Evolutionary conservation across 2,888 invertebrate species (phyloP).

Genomic region (Leptopilina syphax): DNA sequence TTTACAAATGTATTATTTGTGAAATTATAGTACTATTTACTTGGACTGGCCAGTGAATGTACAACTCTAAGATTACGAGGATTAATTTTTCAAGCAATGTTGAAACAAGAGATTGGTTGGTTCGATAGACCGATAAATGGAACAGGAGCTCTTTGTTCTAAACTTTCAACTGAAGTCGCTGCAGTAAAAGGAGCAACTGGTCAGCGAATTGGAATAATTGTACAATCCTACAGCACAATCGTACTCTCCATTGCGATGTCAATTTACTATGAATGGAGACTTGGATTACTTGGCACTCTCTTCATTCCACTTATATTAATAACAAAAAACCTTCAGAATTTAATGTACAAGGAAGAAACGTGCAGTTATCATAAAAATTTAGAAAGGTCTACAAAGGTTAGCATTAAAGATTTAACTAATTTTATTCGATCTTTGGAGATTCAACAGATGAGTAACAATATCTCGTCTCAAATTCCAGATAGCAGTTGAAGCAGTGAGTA

Average conservation of each 20-base stretch:
- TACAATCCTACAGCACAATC: slow-evolving; percentile 86
- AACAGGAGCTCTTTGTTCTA: slow-evolving; percentile 86
- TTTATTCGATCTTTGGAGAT: neutral
- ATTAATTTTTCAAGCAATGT: slow-evolving; percentile 82
- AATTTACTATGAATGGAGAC: slow-evolving; percentile 85
- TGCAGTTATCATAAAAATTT: slow-evolving; percentile 83
- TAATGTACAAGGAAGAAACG: slow-evolving; percentile 83
- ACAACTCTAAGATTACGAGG: slow-evolving; percentile 86
- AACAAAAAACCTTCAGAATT: slow-evolving; percentile 83
- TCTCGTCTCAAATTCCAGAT: slow-evolving; percentile 76
- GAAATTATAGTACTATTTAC: slow-evolving; percentile 79
- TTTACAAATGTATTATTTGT: neutral
- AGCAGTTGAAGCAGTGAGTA: slow-evolving; percentile 88
- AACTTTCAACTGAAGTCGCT: slow-evolving; percentile 87
- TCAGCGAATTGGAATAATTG: slow-evolving; percentile 86
- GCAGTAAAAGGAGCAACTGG: slow-evolving; percentile 91
- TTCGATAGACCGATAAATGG: slow-evolving; percentile 86
- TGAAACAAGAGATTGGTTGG: slow-evolving; percentile 87
- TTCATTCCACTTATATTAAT: slow-evolving; percentile 85
- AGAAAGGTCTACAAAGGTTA: slow-evolving; percentile 85
- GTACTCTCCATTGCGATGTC: slow-evolving; percentile 82
- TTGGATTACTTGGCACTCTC: slow-evolving; percentile 85
- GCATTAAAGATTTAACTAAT: neutral
- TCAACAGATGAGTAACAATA: too few relatives aligned
- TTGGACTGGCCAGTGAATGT: slow-evolving; percentile 88